Evolutionary conservation across 2,113 vertebrate genomes (phyloP).

Genomic region (Paramisgurnus dabryanus): DNA sequence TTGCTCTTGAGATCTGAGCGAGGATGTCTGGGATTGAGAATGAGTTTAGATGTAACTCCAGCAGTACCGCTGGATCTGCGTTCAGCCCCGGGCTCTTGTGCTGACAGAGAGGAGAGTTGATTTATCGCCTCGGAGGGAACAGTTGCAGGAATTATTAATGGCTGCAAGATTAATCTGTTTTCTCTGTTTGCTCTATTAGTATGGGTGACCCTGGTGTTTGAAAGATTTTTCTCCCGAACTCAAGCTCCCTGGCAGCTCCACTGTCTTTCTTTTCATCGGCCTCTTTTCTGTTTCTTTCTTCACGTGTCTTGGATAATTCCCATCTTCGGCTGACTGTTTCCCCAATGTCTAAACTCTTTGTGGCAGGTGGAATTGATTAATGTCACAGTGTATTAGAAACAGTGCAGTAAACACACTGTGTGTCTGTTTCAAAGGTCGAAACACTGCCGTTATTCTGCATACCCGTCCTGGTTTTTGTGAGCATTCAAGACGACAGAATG

Average conservation of each 20-base stretch:
- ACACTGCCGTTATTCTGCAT: slow-evolving; percentile 46
- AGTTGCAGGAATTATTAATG: slow-evolving; percentile 62
- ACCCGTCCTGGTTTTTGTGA: slow-evolving; percentile 62
- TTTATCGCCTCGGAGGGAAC: slow-evolving; percentile 62
- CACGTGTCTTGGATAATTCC: slow-evolving; percentile 33
- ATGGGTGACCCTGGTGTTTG: slow-evolving; percentile 52
- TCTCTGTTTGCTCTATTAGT: slow-evolving; percentile 61
- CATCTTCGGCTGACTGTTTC: slow-evolving; percentile 37
- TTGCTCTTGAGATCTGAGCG: slow-evolving; percentile 6
- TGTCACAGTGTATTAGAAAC: slow-evolving; percentile 49
- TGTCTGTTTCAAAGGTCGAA: slow-evolving; percentile 49
- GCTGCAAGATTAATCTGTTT: slow-evolving; percentile 59
- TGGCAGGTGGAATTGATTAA: slow-evolving; percentile 56
- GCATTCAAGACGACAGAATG: slow-evolving; percentile 53
- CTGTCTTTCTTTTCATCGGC: slow-evolving; percentile 29
- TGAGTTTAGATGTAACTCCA: slow-evolving; percentile 39
- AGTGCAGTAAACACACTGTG: slow-evolving; percentile 46
- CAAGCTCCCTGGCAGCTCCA: slow-evolving; percentile 28
- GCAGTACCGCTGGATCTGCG: slow-evolving; percentile 42
- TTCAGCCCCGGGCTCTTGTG: slow-evolving; percentile 52
- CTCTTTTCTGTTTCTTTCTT: slow-evolving; percentile 13
- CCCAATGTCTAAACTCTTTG: slow-evolving; percentile 52
- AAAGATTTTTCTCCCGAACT: slow-evolving; percentile 50
- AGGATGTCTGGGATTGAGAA: slow-evolving; percentile 28
- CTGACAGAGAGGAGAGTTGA: slow-evolving; percentile 56